phyloP scores from a whole-genome alignment of 2,888 invertebrate species.

The Coelinius sp. region DNA sequence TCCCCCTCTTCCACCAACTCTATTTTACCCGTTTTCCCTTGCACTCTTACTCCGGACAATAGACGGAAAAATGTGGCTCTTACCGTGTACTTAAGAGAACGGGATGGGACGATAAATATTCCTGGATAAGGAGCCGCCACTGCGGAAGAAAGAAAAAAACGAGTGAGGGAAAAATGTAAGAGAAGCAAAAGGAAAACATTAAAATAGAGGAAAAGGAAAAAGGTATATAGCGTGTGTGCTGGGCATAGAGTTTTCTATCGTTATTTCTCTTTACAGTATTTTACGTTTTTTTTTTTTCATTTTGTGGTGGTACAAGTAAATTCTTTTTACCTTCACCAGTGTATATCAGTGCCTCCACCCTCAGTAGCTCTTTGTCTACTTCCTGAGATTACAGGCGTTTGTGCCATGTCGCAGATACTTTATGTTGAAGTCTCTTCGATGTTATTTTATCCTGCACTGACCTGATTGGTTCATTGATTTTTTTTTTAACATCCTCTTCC shows the following conservation, averaged over 20 bases:
- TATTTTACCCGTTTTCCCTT: slow-evolving; percentile 31
- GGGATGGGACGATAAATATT: slow-evolving; percentile 63
- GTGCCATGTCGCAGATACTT: not conserved
- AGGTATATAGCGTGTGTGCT: slow-evolving; percentile 5
- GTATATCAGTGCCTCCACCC: not conserved
- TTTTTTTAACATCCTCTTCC: not conserved
- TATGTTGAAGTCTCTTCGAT: not conserved
- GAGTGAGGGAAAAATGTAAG: slow-evolving; percentile 17
- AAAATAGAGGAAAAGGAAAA: slow-evolving; percentile 6
- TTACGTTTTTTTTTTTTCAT: slow-evolving; percentile 12
- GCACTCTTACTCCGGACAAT: slow-evolving; percentile 49
- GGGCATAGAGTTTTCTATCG: not conserved
- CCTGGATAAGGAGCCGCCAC: slow-evolving; percentile 40
- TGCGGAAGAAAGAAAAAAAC: slow-evolving; percentile 27
- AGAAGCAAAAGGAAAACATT: slow-evolving; percentile 7
- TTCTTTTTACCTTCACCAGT: slow-evolving; percentile 11
- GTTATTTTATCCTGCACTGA: not conserved
- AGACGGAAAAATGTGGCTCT: slow-evolving; percentile 56
- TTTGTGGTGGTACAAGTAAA: slow-evolving; percentile 12
- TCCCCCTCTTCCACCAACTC: not conserved
- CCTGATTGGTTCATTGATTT: not conserved
- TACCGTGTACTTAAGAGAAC: slow-evolving; percentile 55
- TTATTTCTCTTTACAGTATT: slow-evolving; percentile 12
- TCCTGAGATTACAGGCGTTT: not conserved
- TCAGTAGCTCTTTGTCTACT: not conserved